Percentiles rank a stretch among this genome's conserved stretches.
Evolutionary conservation across 2,113 vertebrate species (phyloP).

Genomic region (Tor tambroides): DNA sequence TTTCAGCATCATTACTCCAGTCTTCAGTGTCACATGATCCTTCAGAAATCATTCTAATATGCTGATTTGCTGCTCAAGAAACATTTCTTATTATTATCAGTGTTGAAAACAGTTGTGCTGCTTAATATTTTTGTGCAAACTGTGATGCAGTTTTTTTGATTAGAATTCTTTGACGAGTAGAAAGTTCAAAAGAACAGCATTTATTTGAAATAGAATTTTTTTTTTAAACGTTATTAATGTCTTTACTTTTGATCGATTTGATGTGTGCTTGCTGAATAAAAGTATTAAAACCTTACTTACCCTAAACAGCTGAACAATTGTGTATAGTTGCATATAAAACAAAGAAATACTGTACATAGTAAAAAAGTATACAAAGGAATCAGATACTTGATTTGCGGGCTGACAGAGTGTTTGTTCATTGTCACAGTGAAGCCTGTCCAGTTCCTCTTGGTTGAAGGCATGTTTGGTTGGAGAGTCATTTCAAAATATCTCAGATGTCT

Average conservation of each 20-base stretch:
- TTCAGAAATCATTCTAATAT: neutral
- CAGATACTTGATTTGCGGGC: neutral
- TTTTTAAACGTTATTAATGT: too few species aligned
- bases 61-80: neutral
- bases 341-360: neutral
- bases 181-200: too few species aligned
- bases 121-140: too few species aligned
- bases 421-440: neutral
- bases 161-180: too few species aligned
- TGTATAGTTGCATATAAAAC: neutral
- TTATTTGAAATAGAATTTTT: too few species aligned
- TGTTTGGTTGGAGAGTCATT: neutral
- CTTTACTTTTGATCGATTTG: too few species aligned
- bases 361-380: neutral
- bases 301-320: too few species aligned
- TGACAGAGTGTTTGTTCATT: neutral
- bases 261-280: too few species aligned
- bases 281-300: too few species aligned
- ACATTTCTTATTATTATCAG: neutral
- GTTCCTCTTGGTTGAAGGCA: too few species aligned
- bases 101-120: too few species aligned
- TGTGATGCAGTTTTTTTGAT: too few species aligned
- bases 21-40: neutral
- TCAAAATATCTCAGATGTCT: neutral
- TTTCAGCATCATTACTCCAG: neutral